Conservation (phyloP, 92 coral and sea anemone genomes). For the Blastomussa wellsi region DNA sequence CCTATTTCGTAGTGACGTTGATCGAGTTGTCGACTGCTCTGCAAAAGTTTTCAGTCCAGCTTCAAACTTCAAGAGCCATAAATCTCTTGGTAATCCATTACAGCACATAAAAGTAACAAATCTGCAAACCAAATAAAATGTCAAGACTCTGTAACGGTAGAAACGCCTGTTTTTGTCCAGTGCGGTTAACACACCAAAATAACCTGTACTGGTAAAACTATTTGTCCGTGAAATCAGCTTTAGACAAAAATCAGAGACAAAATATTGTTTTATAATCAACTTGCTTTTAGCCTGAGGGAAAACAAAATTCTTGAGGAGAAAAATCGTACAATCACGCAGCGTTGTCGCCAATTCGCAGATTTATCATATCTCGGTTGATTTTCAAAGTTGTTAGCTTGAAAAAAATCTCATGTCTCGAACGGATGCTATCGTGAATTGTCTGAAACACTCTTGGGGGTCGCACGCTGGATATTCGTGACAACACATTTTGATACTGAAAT, state of each 20-base stretch:
- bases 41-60: background rate
- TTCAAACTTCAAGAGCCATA: background rate
- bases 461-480: slow-evolving; percentile 61
- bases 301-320: slow-evolving; percentile 16
- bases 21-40: background rate
- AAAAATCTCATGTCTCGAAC: slow-evolving; percentile 28
- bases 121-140: too few relatives aligned
- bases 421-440: slow-evolving; percentile 52
- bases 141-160: background rate
- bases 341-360: background rate
- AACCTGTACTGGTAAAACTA: background rate
- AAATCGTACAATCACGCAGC: background rate
- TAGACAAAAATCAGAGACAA: slow-evolving; percentile 32
- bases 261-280: slow-evolving; percentile 16
- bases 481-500: slow-evolving; percentile 47
- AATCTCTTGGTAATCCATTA: background rate
- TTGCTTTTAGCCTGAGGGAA: slow-evolving; percentile 32
- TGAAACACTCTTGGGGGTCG: slow-evolving; percentile 63
- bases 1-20: background rate
- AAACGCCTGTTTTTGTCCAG: slow-evolving; percentile 17
- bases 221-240: slow-evolving; percentile 41
- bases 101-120: background rate
- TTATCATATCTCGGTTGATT: background rate
- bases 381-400: background rate
- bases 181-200: background rate